Conservation (phyloP, 2,113 vertebrate genomes). For the Calidris pygmaea region DNA sequence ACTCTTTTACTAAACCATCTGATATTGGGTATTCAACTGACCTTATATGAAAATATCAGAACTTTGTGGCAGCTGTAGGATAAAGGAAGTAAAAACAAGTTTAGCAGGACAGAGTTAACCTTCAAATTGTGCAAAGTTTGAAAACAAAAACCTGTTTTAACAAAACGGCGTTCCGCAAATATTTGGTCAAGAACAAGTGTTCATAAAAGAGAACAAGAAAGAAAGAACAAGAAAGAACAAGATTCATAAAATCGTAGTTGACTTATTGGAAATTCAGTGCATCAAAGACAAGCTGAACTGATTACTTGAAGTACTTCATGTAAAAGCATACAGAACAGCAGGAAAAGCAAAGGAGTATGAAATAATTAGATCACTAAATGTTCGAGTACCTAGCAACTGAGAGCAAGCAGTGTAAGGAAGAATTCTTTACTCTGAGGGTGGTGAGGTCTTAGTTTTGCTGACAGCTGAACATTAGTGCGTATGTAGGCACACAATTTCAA, state of each 20-base stretch:
- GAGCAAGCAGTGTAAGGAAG: background rate
- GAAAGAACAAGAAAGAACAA: too few relatives aligned
- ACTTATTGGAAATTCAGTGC: background rate
- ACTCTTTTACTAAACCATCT: background rate
- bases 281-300: background rate
- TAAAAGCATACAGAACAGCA: background rate
- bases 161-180: background rate
- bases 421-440: background rate
- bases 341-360: background rate
- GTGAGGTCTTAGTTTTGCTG: background rate
- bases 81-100: background rate
- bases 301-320: background rate
- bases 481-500: background rate
- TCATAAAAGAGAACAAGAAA: too few relatives aligned
- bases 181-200: background rate
- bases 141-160: background rate
- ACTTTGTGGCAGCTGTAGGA: background rate
- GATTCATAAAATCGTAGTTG: background rate
- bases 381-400: background rate
- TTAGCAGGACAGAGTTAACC: background rate
- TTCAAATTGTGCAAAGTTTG: background rate
- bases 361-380: background rate
- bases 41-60: background rate
- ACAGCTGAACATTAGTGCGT: background rate
- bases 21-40: background rate